Base-by-base conservation (phyloP, 1,140 invertebrate genomes). In the Orchestia grillus region DNA sequence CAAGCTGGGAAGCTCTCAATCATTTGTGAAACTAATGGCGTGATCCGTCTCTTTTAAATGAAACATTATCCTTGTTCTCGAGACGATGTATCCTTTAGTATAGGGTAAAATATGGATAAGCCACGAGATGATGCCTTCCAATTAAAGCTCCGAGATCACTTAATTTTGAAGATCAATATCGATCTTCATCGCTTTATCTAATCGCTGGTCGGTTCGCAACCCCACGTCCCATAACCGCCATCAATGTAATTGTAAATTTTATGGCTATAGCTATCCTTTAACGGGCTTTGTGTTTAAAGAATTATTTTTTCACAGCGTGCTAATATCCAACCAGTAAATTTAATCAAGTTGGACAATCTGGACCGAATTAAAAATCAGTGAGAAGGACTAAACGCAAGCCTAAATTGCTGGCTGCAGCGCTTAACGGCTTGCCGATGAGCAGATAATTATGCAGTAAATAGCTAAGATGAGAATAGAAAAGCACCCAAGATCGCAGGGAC, bases 1-100 rank as follows among this genome's bases (percentile, higher is more conserved):
- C 92, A 94, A 94, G 44, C 44, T 94, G 92, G 41, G 92, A 94
- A 94, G 92, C 92, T 40, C 44, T 94, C 92, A 94, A 94, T 94
- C 92, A 94, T 94, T 94, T 47, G 40, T 45, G 92, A 94, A 94
- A 47, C 92, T 94, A 47, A 94, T 94, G 92, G 92, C 43, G 43
- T 94, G 4, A 94, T 94, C 92, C 44, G 44, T 94, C 92, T 94
- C 92, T 44, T 94, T 94, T 94, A 94, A 94, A 47, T 44, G 92
- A 94, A 94, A 94, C 40, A 94, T 94, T 94, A 94, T 94, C 92
- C 44, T 94, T 8, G 44, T 44, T 94, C 44, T 94, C 43, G 15
- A 45, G 44, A 94, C 43, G 6, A 90, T 11, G 41, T 44, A 45
- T 94, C 44, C 44, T 94, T 94, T 40, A 3, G 40, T 40, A 45